A percentile compares a stretch with the other conserved stretches of the same genome.
phyloP scores from a whole-genome alignment of 2,888 invertebrate species.

The Philonicus albiceps region DNA sequence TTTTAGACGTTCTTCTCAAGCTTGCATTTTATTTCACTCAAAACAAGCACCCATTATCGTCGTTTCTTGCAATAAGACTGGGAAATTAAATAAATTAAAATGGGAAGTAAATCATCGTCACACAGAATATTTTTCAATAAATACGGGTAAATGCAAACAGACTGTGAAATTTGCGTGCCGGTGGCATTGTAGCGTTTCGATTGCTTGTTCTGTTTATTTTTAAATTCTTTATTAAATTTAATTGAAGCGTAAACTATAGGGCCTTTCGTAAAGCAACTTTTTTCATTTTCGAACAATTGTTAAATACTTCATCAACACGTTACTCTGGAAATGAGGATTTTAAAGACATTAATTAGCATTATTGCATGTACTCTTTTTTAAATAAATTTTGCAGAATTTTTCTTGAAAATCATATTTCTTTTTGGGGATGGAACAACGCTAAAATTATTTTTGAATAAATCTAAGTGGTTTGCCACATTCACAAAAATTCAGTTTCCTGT shows the following conservation, averaged over 20 bases:
- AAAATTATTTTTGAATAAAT: too few relatives aligned
- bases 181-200: background rate
- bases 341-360: background rate
- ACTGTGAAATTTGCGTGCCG: background rate
- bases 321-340: background rate
- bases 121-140: background rate
- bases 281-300: background rate
- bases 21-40: background rate
- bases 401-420: background rate
- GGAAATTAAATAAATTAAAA: background rate
- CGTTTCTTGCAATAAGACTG: background rate
- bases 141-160: background rate
- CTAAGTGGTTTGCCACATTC: too few relatives aligned
- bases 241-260: background rate
- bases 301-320: background rate
- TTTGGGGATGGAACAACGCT: background rate
- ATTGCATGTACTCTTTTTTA: background rate
- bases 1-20: background rate
- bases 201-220: background rate
- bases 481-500: too few relatives aligned
- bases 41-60: background rate
- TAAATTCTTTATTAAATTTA: background rate
- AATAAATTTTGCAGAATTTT: background rate
- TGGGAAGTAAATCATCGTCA: background rate
- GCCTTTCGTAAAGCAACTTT: background rate